Evolutionary conservation across 2,113 vertebrate genomes (phyloP), one percentile per base, ranked within the genome.

Genomic region (Pteropus alecto): DNA sequence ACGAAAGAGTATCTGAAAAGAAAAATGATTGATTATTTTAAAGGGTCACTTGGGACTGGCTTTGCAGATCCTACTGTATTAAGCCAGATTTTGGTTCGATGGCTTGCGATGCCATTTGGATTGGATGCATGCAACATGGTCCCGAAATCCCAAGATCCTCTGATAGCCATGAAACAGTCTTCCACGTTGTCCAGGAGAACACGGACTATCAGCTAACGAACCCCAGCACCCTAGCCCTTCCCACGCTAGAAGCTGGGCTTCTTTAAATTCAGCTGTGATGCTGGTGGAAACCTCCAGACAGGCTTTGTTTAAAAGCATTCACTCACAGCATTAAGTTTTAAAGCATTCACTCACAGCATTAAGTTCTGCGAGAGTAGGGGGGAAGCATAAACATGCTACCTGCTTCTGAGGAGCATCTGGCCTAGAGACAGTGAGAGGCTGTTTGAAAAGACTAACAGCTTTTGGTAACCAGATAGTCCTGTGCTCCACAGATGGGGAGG

Each of bases 31-130:
- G 74, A 95, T 97, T 96, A 90, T 95, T 97, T 97, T 90, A 4
- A 95, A 94, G 93, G 96, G 95, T 97, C 97, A 92, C 96, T 98
- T 98, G 93, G 97, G 96, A 98, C 96, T 93, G 68, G 92, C 86
- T 98, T 95, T 97, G 88, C 97, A 95, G 93, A 97, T 98, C 89
- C 54, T 95, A 70, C 89, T 89, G 93, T 91, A 96, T 97, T 98
- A 98, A 96, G 94, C 51, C 90, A 97, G 93, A 97, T 94, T 97
- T 98, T 95, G 95, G 93, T 97, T 98, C 4, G 0, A 94, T 97
- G 96, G 79, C 95, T 97, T 97, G 98, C 86, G 76, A 14, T 68
- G 13, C 71, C 30, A 28, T 78, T 95, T 98, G 95, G 96, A 98
- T 98, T 97, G 98, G 82, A 84, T 65, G 5, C 67, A 87, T 95